Base-by-base conservation (phyloP, 2,888 invertebrate genomes). In the Chymomyza fuscimana region DNA sequence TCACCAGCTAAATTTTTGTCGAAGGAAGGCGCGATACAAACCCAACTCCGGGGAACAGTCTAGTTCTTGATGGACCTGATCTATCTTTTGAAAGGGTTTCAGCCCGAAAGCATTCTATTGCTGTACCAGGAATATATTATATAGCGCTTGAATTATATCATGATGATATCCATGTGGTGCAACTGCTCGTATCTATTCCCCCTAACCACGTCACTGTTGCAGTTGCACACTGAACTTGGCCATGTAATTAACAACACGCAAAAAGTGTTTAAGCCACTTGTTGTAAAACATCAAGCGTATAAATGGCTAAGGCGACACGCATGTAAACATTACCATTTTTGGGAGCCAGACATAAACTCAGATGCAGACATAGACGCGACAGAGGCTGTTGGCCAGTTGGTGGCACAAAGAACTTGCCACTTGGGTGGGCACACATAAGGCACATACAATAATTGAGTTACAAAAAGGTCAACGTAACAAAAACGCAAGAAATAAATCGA, bases 231-330 rank as follows among this genome's bases (percentile, higher is more conserved):
- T 58, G 50, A 50, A 16, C 52, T 60, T 72, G 72, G 69, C 63
- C 88, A 86, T 86, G 86, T 88, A 86, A 86, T 86, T 86, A 86
- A 83, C 85, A 78, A 86, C 88, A 86, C 88, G 86, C 86, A 86
- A 86, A 86, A 86, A 86, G 88, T 87, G 87, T 87, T 88, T 78
- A 74, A 67, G 65, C 63, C 70, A 65, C 50, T 32, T 19, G 56
- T 67, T 67, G 67, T 51, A 65, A 58, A 68, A 64, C 63, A 69
- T 29, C 69, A 76, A 72, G 73, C 72, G 22, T 75, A 87, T 74
- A 87, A 79, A 78, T 84, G 85, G 84, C 68, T 70, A 72, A 63
- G 73, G 86, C 82, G 86, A 83, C 84, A 85, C 85, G 87, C 84
- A 87, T 87, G 81, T 87, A 84, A 84, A 84, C 87, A 86, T 86